phyloP scores from a whole-genome alignment of 1,140 invertebrate species.

The Ganaspis sp. region DNA sequence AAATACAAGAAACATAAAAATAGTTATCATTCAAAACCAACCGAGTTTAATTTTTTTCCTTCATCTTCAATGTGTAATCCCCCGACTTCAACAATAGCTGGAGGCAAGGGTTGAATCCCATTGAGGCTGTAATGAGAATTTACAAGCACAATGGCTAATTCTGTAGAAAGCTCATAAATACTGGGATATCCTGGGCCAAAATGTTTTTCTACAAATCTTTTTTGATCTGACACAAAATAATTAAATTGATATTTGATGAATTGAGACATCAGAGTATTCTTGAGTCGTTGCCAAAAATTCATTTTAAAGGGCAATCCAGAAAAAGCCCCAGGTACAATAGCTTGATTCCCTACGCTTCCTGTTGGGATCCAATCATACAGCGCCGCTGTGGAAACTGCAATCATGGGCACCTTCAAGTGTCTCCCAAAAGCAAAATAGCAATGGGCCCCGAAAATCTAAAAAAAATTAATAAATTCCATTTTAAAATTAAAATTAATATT shows the following conservation, averaged over 20 bases:
- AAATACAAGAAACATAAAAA: no score
- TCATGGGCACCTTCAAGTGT: conserved; percentile 78
- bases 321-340: conserved; percentile 75
- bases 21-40: conserved; percentile 39
- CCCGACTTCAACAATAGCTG: conserved; percentile 78
- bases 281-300: conserved; percentile 79
- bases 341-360: conserved; percentile 78
- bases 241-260: conserved; percentile 43
- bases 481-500: not conserved
- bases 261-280: conserved; percentile 12
- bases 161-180: conserved; percentile 70
- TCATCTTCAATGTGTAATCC: conserved; percentile 76
- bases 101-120: conserved; percentile 72
- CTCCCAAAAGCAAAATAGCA: conserved; percentile 78
- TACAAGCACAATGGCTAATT: conserved; percentile 75
- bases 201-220: conserved; percentile 60
- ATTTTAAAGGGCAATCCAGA: conserved; percentile 76
- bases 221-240: conserved; percentile 46
- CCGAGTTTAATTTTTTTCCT: conserved; percentile 45
- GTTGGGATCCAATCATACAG: conserved; percentile 78
- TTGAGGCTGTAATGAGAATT: conserved; percentile 78
- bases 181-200: conserved; percentile 67
- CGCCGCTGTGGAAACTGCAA: conserved; percentile 78
- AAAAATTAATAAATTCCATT: conserved; percentile 32
- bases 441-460: conserved; percentile 59